phyloP scores from a whole-genome alignment of 2,797 vertebrate genomes.

The Delichon dasypus region DNA sequence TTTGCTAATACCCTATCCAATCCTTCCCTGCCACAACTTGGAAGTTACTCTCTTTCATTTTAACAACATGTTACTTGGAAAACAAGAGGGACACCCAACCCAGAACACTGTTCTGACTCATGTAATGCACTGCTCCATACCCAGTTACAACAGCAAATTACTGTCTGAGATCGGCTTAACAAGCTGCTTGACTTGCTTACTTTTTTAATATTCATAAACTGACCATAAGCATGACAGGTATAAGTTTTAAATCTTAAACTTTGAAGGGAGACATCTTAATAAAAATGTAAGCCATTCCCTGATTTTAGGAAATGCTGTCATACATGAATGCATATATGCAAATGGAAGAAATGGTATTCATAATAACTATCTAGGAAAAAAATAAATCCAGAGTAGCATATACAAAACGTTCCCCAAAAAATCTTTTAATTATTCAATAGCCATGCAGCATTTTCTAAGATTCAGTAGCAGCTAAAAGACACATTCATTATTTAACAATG shows the following conservation, averaged over 20 bases:
- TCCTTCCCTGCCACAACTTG: background rate
- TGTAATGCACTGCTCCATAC: no score
- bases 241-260: background rate
- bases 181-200: background rate
- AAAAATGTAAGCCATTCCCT: background rate
- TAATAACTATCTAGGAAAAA: background rate
- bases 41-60: background rate
- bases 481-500: background rate
- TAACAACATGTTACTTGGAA: background rate
- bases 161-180: background rate
- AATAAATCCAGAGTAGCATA: background rate
- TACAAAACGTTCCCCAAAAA: background rate
- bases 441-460: background rate
- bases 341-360: background rate
- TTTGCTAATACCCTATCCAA: background rate
- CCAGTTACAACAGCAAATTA: background rate
- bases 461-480: background rate
- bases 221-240: background rate
- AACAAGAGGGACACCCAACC: background rate
- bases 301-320: background rate
- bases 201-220: background rate
- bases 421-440: background rate
- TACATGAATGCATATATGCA: accelerated
- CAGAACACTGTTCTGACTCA: background rate
- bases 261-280: background rate